phyloP scores from a whole-genome alignment of 2,888 invertebrate species.

The Eupeodes latifasciatus region DNA sequence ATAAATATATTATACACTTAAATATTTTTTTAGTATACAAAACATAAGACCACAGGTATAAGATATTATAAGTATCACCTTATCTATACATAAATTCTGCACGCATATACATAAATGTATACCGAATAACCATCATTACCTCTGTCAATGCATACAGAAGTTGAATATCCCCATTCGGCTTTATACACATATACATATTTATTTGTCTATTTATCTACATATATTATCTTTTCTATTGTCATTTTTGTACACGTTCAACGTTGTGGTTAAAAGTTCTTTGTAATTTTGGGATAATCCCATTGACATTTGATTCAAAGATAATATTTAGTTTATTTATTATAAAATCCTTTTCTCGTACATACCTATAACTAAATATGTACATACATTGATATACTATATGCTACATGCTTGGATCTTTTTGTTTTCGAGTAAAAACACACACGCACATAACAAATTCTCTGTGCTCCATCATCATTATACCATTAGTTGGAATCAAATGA shows the following conservation, averaged over 20 bases:
- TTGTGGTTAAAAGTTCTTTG: not conserved
- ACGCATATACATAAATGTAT: not conserved
- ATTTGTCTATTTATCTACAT: not conserved
- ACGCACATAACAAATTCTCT: too few species aligned
- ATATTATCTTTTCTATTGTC: not conserved
- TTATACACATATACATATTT: not conserved
- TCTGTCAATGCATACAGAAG: not conserved
- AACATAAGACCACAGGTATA: too few species aligned
- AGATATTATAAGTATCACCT: too few species aligned
- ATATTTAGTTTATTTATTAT: not conserved
- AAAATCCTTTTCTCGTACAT: not conserved
- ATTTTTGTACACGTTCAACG: not conserved
- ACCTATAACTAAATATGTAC: too few species aligned
- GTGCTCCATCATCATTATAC: not conserved
- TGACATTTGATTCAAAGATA: conserved; percentile 2
- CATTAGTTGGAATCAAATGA: not conserved
- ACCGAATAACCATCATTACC: not conserved
- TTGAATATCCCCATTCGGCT: not conserved
- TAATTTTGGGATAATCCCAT: not conserved
- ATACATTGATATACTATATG: too few species aligned
- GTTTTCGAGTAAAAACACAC: not conserved
- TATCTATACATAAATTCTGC: too few species aligned
- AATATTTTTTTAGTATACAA: too few species aligned
- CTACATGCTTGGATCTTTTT: not conserved
- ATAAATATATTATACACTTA: too few species aligned